phyloP scores from a whole-genome alignment of 2,113 vertebrate genomes.

The Parotia lawesii region DNA sequence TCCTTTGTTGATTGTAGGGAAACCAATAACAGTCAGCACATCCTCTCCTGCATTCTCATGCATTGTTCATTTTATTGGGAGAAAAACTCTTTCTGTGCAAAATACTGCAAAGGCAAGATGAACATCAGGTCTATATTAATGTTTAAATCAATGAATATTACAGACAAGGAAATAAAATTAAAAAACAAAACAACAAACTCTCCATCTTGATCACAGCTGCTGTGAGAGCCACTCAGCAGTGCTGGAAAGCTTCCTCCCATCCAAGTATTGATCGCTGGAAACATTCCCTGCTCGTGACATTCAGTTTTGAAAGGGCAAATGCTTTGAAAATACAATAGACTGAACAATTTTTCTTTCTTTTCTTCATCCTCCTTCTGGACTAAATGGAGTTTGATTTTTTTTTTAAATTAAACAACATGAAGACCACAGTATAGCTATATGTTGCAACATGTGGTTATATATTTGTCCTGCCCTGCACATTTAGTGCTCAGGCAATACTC shows the following conservation, averaged over 20 bases:
- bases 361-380: background rate
- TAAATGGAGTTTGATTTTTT: background rate
- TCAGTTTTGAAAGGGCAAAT: conserved; percentile 37
- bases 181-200: conserved; percentile 24
- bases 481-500: background rate
- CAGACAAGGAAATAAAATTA: conserved; percentile 35
- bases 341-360: conserved; percentile 15
- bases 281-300: conserved; percentile 29
- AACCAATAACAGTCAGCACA: background rate
- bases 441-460: background rate
- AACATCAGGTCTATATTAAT: conserved; percentile 34
- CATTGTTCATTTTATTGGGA: background rate
- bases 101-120: conserved; percentile 8
- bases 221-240: conserved; percentile 18
- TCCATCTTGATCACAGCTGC: conserved; percentile 68
- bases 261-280: conserved; percentile 40
- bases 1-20: background rate
- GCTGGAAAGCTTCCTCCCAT: conserved; percentile 10
- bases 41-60: background rate
- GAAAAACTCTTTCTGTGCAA: background rate
- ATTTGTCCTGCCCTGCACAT: background rate
- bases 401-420: background rate
- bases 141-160: background rate
- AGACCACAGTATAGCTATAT: background rate
- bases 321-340: conserved; percentile 40